Percentiles rank a stretch among this genome's conserved stretches.
Conservation (phyloP, 2,888 invertebrate species). For the Melanophora roralis region DNA sequence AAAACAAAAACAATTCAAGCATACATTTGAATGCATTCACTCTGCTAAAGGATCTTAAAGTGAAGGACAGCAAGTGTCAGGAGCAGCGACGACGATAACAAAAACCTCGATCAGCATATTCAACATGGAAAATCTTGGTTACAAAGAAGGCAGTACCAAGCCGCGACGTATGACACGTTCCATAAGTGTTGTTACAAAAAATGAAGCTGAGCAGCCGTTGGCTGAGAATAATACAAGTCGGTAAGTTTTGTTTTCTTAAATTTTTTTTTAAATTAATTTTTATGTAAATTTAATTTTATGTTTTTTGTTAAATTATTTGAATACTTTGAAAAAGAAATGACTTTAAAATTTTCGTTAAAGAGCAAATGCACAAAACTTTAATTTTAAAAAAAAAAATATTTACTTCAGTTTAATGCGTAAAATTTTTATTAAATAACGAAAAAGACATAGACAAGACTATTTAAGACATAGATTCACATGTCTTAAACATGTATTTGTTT, state of each 20-base stretch:
- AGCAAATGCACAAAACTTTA: too few species aligned
- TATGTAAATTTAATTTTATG: neutral
- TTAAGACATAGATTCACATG: too few species aligned
- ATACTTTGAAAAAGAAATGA: too few species aligned
- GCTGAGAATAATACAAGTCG: constrained; percentile 75
- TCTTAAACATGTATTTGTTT: too few species aligned
- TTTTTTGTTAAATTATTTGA: too few species aligned
- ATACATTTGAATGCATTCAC: constrained; percentile 52
- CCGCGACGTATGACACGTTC: constrained; percentile 77
- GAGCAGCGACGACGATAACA: constrained; percentile 25
- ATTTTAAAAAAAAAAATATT: neutral
- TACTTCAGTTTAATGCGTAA: neutral
- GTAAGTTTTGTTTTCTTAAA: constrained; percentile 65
- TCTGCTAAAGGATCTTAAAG: constrained; percentile 32
- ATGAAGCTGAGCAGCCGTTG: constrained; percentile 76
- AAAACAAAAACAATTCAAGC: constrained; percentile 15
- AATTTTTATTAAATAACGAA: too few species aligned
- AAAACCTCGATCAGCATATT: constrained; percentile 26
- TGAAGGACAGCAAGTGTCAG: constrained; percentile 56
- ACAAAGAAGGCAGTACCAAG: constrained; percentile 79
- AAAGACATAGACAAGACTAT: too few species aligned
- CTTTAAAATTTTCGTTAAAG: too few species aligned
- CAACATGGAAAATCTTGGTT: constrained; percentile 82
- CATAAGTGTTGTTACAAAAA: constrained; percentile 76
- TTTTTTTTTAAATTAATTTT: neutral